Evolutionary conservation across 2,888 invertebrate species (phyloP).

Genomic region (Nomada goodeniana): DNA sequence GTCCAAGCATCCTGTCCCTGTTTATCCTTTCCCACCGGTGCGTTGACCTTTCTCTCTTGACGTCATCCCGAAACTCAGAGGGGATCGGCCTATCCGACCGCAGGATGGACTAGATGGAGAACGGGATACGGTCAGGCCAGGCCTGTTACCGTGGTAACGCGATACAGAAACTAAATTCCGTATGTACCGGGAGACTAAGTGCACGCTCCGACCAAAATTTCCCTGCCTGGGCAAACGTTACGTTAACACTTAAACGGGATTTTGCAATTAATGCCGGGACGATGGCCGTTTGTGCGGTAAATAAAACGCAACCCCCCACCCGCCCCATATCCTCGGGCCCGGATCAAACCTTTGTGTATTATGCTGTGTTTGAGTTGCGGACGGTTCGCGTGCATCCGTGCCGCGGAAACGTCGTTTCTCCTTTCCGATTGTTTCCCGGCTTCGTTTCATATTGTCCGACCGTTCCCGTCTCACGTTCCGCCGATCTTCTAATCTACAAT

Average conservation of each 20-base stretch:
- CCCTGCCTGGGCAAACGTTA: constrained; percentile 66
- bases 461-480: too few species aligned
- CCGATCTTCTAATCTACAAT: too few species aligned
- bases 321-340: background rate
- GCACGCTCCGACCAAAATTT: constrained; percentile 66
- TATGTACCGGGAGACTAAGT: constrained; percentile 65
- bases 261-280: constrained; percentile 62
- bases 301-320: constrained; percentile 32
- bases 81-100: constrained; percentile 68
- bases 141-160: constrained; percentile 71
- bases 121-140: constrained; percentile 57
- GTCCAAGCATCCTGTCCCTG: background rate
- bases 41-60: constrained; percentile 33
- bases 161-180: constrained; percentile 72
- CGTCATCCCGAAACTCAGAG: constrained; percentile 61
- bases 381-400: background rate
- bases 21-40: background rate
- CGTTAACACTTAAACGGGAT: constrained; percentile 64
- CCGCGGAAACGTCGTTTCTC: too few species aligned
- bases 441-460: too few species aligned
- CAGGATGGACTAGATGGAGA: constrained; percentile 64
- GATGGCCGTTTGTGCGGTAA: constrained; percentile 9
- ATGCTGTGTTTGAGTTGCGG: constrained; percentile 31
- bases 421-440: too few species aligned
- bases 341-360: constrained; percentile 20